These are phyloP conservation scores for Propithecus deckenii DNA, from an alignment of 2,797 vertebrate species.

Conservation along the genomic window DNA sequence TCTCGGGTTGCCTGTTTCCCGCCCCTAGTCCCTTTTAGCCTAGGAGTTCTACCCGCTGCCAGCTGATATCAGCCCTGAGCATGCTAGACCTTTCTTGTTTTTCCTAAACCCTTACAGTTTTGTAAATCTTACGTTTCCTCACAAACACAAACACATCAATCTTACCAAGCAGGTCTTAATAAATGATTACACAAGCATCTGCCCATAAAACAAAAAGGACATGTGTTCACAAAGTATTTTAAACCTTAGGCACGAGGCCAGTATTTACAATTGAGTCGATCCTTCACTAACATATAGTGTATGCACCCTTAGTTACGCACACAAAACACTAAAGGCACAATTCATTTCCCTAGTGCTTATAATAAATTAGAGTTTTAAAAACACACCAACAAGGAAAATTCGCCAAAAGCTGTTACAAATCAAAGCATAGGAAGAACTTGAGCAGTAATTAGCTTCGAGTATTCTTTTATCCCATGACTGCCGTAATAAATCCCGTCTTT, in stretches of 20 bases:
- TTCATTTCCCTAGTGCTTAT: neutral
- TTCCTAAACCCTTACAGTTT: neutral
- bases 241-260: slow-evolving; percentile 13
- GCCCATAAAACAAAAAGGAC: slow-evolving; percentile 1
- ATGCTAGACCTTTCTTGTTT: neutral
- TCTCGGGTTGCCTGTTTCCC: neutral
- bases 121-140: slow-evolving; percentile 9
- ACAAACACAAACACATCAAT: slow-evolving; percentile 22
- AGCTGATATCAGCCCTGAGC: neutral
- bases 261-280: neutral
- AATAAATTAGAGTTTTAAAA: slow-evolving; percentile 13
- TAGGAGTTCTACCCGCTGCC: neutral
- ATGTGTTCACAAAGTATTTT: slow-evolving; percentile 8
- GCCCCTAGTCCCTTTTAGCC: neutral
- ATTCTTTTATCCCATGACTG: neutral
- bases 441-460: neutral
- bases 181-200: slow-evolving; percentile 24
- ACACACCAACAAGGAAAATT: neutral
- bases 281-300: neutral
- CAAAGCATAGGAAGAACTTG: neutral
- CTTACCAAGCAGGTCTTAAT: neutral
- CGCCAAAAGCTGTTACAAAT: slow-evolving; percentile 14
- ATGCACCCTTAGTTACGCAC: neutral
- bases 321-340: neutral
- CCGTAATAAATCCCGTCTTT: slow-evolving; percentile 8